A percentile compares a stretch with the other conserved stretches of the same genome.
These are phyloP conservation scores for Tretioscincus oriximinensis DNA, from an alignment of 2,113 vertebrate genomes.

Conservation along the genomic window DNA sequence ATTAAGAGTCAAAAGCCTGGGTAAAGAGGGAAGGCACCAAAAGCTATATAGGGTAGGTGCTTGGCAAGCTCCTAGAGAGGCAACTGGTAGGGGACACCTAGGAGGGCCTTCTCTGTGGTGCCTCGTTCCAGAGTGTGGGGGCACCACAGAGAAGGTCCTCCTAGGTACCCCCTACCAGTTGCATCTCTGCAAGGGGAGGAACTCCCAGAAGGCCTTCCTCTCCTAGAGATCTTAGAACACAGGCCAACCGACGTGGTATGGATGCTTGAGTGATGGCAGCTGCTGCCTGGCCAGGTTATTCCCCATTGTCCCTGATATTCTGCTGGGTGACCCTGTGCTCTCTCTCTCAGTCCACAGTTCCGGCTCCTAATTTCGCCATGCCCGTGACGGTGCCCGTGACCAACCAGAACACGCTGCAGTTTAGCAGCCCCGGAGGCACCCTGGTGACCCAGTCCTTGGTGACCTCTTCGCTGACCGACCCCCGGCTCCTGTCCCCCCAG, in stretches of 20 bases:
- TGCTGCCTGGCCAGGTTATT: neutral
- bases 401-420: slow-evolving; percentile 90
- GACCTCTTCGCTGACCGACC: slow-evolving; percentile 90
- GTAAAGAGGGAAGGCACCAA: too few relatives aligned
- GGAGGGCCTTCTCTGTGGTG: too few relatives aligned
- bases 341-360: slow-evolving; percentile 84
- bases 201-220: neutral
- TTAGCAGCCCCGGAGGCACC: slow-evolving; percentile 88
- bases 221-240: too few relatives aligned
- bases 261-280: neutral
- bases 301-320: fast-evolving
- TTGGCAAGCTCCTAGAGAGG: too few relatives aligned
- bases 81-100: too few relatives aligned
- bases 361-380: slow-evolving; percentile 93
- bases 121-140: too few relatives aligned
- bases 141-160: too few relatives aligned
- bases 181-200: too few relatives aligned
- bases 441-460: slow-evolving; percentile 91
- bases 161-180: too few relatives aligned
- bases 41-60: too few relatives aligned
- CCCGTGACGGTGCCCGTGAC: slow-evolving; percentile 94
- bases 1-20: too few relatives aligned
- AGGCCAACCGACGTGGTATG: too few relatives aligned
- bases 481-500: slow-evolving; percentile 91
- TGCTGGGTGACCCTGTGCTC: slow-evolving; percentile 19